Evolutionary conservation across 2,797 vertebrate species (phyloP).

Genomic region (Epinephelus coioides): DNA sequence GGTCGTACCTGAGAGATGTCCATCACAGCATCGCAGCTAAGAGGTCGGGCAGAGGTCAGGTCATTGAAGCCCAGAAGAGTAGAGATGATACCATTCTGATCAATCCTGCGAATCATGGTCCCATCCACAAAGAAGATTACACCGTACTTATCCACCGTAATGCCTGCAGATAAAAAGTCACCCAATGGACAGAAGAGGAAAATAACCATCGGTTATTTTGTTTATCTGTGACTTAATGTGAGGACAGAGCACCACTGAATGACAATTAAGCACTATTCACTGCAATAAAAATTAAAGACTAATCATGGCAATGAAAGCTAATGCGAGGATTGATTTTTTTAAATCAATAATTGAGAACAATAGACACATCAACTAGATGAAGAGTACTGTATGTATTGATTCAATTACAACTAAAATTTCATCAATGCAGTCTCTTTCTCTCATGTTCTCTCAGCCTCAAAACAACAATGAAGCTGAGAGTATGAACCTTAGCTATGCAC

Average conservation of each 20-base stretch:
- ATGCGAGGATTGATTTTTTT: conserved; percentile 60
- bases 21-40: conserved; percentile 99
- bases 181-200: conserved; percentile 37
- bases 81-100: conserved; percentile 98
- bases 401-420: conserved; percentile 57
- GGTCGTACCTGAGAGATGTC: conserved; percentile 96
- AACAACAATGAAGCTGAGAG: conserved; percentile 31
- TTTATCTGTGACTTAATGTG: conserved; percentile 61
- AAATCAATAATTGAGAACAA: conserved; percentile 68
- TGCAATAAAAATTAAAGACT: conserved; percentile 61
- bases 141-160: conserved; percentile 96
- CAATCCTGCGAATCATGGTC: conserved; percentile 96
- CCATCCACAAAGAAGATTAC: conserved; percentile 98
- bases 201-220: conserved; percentile 53
- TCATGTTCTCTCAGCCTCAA: conserved; percentile 16
- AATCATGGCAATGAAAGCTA: conserved; percentile 61
- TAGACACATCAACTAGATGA: conserved; percentile 70
- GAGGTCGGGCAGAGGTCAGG: conserved; percentile 95
- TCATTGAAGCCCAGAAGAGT: conserved; percentile 97
- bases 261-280: conserved; percentile 53
- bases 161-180: conserved; percentile 85
- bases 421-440: conserved; percentile 44
- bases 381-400: conserved; percentile 62
- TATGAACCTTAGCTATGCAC: not conserved
- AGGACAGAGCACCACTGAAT: conserved; percentile 45